phyloP scores from a whole-genome alignment of 2,797 vertebrate species.

The Denticeps clupeoides region DNA sequence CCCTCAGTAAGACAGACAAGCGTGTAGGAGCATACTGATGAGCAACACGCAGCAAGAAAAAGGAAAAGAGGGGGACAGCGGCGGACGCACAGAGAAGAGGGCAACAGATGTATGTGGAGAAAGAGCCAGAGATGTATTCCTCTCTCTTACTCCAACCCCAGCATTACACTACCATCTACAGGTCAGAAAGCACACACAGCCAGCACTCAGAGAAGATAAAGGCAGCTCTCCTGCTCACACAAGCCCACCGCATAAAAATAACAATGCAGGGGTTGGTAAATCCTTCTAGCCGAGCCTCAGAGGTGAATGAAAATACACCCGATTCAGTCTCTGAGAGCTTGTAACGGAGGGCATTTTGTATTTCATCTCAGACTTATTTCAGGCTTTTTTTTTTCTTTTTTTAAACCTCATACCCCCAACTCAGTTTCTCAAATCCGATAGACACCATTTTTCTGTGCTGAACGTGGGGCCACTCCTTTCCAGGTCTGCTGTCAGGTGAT shows the following conservation, averaged over 20 bases:
- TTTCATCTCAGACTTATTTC: constrained; percentile 11
- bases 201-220: background rate
- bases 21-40: constrained; percentile 49
- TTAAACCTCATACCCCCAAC: constrained; percentile 8
- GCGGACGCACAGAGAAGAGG: background rate
- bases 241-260: background rate
- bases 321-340: too few relatives aligned
- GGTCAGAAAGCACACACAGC: background rate
- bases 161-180: constrained; percentile 29
- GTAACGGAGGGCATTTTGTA: too few relatives aligned
- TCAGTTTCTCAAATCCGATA: too few relatives aligned
- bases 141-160: background rate
- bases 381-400: background rate
- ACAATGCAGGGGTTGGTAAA: background rate
- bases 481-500: constrained; percentile 18
- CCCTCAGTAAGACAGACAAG: constrained; percentile 39
- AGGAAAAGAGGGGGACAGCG: background rate
- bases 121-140: too few relatives aligned
- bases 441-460: too few relatives aligned
- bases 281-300: background rate
- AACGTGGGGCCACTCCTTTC: too few relatives aligned
- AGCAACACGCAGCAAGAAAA: constrained; percentile 22
- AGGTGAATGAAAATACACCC: background rate
- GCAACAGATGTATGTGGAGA: background rate
- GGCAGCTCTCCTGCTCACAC: background rate